Base-by-base conservation (phyloP, 2,888 invertebrate species). In the Serrognathus titanus region DNA sequence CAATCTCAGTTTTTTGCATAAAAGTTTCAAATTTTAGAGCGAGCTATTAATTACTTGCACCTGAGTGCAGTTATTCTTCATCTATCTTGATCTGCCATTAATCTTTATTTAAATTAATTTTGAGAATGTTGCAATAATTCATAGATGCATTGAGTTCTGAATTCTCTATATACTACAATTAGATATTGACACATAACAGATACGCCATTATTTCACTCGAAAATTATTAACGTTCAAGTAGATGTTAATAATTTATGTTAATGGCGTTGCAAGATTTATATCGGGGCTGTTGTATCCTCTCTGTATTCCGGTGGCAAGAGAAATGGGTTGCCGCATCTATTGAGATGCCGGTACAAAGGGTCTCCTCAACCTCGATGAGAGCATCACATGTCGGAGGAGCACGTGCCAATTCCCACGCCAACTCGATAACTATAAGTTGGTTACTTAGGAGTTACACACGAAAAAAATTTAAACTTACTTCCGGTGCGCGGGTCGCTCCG, bases 151-250 rank as follows among this genome's bases (percentile, higher is more conserved):
- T 67, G 65, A 64, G 69, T 69, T 70, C 69, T 69, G 69, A 69
- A 71, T 69, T 67, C 66, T 64, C 68, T 58, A 64, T 67, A 63
- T 62, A 58, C 59, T 50, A 58, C 62, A 67, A 68, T 68, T 70
- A 68, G 64, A 63, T 63, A 70, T 70, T 69, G 68, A 68, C 68
- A 69, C 64, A 66, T 65, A 67, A 60, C 63, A 63, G 66, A 66
- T 70, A 68, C 67, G 65, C 62, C 62, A 64, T 65, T 60, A 57
- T 59, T 46, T 47, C 51, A 43, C 50, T 43, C 12, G 10, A 24
- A 10, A 11, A 56, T 56, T 50, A 51, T 56, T 51, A 57, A 54
- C 37, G 52, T 56, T 55, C 54, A 57, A 54, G 55, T 46, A 50
- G 54, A 56, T 54, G 51, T 47, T 53, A 48, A 54, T 59, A 59